Evolutionary conservation across 2,113 vertebrate species (phyloP), one percentile per base, ranked within the genome.

Genomic region (Ranitomeya variabilis): DNA sequence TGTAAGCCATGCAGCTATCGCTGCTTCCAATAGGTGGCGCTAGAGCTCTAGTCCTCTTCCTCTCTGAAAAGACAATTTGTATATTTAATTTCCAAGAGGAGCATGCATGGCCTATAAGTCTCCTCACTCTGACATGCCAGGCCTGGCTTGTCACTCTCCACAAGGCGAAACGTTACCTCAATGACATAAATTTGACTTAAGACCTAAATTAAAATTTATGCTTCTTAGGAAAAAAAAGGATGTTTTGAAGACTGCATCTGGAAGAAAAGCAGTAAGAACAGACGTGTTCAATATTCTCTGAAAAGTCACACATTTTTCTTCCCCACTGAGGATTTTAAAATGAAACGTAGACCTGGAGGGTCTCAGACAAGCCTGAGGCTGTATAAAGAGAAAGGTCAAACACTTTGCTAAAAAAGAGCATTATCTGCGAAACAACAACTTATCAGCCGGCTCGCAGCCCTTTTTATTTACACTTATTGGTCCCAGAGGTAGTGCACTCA

Each of bases 401-500:
- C 92, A 96, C 94, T 94, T 93, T 95, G 93, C 94, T 96, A 95
- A 95, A 96, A 97, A 95, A 94, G 93, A 94, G 93, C 90, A 91
- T 95, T 97, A 96, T 97, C 95, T 96, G 96, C 94, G 93, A 93
- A 95, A 95, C 95, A 95, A 95, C 94, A 95, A 96, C 94, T 96
- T 97, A 96, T 96, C 95, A 93, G 95, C 91, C 94, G 96, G 95
- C 94, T 94, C 94, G 93, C 95, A 96, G 95, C 92, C 92, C 91
- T 95, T 95, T 93, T 97, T 97, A 97, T 96, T 97, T 97, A 97
- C 94, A 97, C 95, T 95, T 96, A 96, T 96, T 96, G 95, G 94
- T 97, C 96, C 95, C 95, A 95, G 93, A 95, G 96, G 96, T 96
- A 95, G 94, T 94, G 93, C 93, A 95, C 95, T 95, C 92, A 95